Evolutionary conservation across 1,140 invertebrate genomes (phyloP), one percentile per base, ranked within the genome.

Genomic region (Aradophagus sp.): DNA sequence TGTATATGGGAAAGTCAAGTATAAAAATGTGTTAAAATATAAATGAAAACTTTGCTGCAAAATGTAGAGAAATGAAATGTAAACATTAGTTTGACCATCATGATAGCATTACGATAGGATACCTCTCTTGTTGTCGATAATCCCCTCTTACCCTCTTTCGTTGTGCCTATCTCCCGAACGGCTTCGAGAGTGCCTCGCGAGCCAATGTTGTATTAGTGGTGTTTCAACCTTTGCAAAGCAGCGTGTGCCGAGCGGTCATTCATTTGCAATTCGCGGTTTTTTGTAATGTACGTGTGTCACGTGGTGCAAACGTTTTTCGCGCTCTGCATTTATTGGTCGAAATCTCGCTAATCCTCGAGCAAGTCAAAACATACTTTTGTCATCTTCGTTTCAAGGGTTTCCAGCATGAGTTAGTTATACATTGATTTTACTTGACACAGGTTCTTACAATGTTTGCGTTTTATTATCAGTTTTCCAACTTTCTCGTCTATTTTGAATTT

Each of bases 61-160:
- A 23, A 8, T 23, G 4, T 8, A 19, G 6, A 10, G 36, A 12
- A 5, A 19, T 3, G 32, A 56, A 34, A 35, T 44, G 52, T 56
- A 44, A 44, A 56, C 29, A 44, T 11, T 36, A 32, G 31, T 44
- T 45, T 23, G 38, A 65, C 27, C 13, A 16, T 48, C 8, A 20
- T 23, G 39, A 55, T 48, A 27, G 50, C 14, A 42, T 56, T 47
- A 56, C 45, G 38, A 50, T 45, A 27, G 35, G 45, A 44, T 45
- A 59, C 53, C 63, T 67, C 38, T 67, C 47, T 50, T 34, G 39
- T 59, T 17, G 36, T 41, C 63, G 45, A 52, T 67, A 67, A 67
- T 67, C 63, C 63, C 63, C 63, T 67, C 63, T 67, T 67, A 59
- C 63, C 63, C 63, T 67, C 29, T 52, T 67, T 58, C 47, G 12